Percentiles rank a stretch among this genome's conserved stretches.
These are phyloP conservation scores for Micromys minutus DNA, from an alignment of 2,113 vertebrate genomes.

Conservation along the genomic window DNA sequence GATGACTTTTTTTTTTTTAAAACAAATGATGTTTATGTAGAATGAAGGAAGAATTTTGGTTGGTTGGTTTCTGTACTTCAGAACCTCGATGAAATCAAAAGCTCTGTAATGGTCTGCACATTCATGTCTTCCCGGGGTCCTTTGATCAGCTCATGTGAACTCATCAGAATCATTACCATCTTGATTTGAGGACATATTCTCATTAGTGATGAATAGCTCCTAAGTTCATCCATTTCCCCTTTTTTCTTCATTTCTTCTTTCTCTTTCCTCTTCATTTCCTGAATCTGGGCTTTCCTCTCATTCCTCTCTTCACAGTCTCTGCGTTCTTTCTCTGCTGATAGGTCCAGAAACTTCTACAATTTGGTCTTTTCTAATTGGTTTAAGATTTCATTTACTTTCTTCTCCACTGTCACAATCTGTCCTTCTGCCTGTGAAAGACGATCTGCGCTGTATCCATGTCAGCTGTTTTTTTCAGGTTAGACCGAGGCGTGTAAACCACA, in stretches of 20 bases:
- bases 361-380: slow-evolving; percentile 96
- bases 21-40: slow-evolving; percentile 49
- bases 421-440: slow-evolving; percentile 94
- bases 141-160: slow-evolving; percentile 90
- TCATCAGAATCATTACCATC: slow-evolving; percentile 95
- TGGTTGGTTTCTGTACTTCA: slow-evolving; percentile 67
- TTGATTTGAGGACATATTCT: too few relatives aligned
- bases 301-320: slow-evolving; percentile 94
- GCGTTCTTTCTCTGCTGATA: slow-evolving; percentile 93
- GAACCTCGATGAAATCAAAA: slow-evolving; percentile 59
- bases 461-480: slow-evolving; percentile 95
- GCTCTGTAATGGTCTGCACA: slow-evolving; percentile 34
- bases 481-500: slow-evolving; percentile 95
- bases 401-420: slow-evolving; percentile 93
- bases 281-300: slow-evolving; percentile 95
- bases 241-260: slow-evolving; percentile 96
- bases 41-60: slow-evolving; percentile 53
- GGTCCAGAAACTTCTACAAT: slow-evolving; percentile 91
- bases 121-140: slow-evolving; percentile 52
- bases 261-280: slow-evolving; percentile 93
- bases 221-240: slow-evolving; percentile 93
- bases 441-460: slow-evolving; percentile 99
- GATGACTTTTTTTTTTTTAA: slow-evolving; percentile 41
- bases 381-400: slow-evolving; percentile 95
- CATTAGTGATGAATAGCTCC: too few relatives aligned